Evolutionary conservation across 1,140 invertebrate genomes (phyloP).

Genomic region (Akabosia matsudoensis): DNA sequence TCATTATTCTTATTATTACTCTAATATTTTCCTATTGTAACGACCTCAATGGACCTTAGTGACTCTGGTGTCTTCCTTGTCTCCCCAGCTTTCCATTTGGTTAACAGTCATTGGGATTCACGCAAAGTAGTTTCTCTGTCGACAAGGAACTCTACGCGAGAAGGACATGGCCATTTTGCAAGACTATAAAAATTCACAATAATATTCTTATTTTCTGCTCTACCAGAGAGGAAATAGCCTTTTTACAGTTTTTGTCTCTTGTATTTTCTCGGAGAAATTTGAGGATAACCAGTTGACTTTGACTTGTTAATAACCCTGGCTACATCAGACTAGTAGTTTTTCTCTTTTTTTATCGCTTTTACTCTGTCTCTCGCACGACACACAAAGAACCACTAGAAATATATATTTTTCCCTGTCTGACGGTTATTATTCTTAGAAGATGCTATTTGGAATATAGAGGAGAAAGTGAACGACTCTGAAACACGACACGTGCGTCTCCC

Average conservation of each 20-base stretch:
- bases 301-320: not conserved
- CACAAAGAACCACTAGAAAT: not conserved
- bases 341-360: not conserved
- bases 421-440: too few relatives aligned
- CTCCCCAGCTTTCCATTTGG: too few relatives aligned
- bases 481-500: constrained; percentile 14
- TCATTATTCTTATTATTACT: too few relatives aligned
- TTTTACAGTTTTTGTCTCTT: not conserved
- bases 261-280: too few relatives aligned
- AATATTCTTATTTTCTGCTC: not conserved
- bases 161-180: not conserved
- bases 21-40: too few relatives aligned
- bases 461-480: not conserved
- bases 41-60: too few relatives aligned
- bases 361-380: not conserved
- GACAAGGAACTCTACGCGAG: not conserved
- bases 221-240: not conserved
- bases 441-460: not conserved
- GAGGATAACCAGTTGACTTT: not conserved
- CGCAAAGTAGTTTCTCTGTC: not conserved
- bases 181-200: not conserved
- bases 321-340: not conserved
- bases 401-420: not conserved
- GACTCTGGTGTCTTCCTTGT: too few relatives aligned
- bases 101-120: not conserved